Percentiles rank a stretch among this genome's conserved stretches.
Conservation (phyloP, 2,888 invertebrate genomes). For the Dryobotodes eremita region DNA sequence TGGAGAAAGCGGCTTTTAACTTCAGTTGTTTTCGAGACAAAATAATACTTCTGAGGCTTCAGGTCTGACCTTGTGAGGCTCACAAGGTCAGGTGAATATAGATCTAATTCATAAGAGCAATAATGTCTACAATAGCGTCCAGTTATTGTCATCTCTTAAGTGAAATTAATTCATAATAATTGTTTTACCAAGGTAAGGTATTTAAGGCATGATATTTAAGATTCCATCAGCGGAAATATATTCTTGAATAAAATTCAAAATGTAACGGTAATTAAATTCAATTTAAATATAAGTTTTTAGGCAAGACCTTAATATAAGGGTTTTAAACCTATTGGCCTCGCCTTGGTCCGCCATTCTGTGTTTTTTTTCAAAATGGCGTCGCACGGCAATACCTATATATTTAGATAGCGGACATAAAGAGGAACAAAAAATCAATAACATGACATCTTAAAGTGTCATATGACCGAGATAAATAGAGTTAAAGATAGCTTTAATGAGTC, state of each 20-base stretch:
- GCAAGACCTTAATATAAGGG: neutral
- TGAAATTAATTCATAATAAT: slow-evolving; percentile 30
- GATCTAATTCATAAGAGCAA: accelerated
- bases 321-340: too few species aligned
- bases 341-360: too few species aligned
- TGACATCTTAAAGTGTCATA: too few species aligned
- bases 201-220: slow-evolving; percentile 55
- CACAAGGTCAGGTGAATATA: slow-evolving; percentile 11
- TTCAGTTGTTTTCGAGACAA: slow-evolving; percentile 12
- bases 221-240: slow-evolving; percentile 26
- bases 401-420: too few species aligned
- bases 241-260: slow-evolving; percentile 16
- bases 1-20: slow-evolving; percentile 22
- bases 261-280: neutral
- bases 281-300: slow-evolving; percentile 2
- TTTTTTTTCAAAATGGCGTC: too few species aligned
- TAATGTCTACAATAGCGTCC: slow-evolving; percentile 18
- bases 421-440: too few species aligned
- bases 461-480: too few species aligned
- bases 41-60: slow-evolving; percentile 1
- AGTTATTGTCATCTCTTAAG: neutral
- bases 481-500: too few species aligned
- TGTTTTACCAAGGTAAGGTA: slow-evolving; percentile 17
- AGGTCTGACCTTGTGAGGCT: too few species aligned
- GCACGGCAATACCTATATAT: too few species aligned